phyloP scores from a whole-genome alignment of 2,113 vertebrate genomes.

The Thamnophis sirtalis region DNA sequence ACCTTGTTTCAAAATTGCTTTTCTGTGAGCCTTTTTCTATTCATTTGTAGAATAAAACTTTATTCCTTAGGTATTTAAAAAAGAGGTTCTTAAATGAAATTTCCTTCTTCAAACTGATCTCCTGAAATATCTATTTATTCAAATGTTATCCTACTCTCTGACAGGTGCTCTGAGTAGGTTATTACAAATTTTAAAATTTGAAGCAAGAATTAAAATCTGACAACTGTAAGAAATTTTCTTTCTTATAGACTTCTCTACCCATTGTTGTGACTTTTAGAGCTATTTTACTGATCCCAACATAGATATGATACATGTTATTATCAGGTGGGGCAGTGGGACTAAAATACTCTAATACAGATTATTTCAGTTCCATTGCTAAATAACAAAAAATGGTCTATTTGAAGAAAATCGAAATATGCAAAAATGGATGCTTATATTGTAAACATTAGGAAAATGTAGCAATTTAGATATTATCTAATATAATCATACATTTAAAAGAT shows the following conservation, averaged over 20 bases:
- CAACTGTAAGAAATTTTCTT: neutral
- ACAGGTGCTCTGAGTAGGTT: neutral
- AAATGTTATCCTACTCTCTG: neutral
- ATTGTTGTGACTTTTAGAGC: neutral
- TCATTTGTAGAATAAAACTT: neutral
- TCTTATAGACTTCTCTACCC: neutral
- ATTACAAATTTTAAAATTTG: neutral
- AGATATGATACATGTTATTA: neutral
- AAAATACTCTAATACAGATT: neutral
- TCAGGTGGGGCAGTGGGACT: neutral
- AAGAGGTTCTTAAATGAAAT: neutral
- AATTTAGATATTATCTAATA: accelerated
- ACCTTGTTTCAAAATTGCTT: neutral
- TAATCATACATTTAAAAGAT: neutral
- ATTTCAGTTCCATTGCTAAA: neutral
- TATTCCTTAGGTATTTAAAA: neutral
- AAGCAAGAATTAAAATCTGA: neutral
- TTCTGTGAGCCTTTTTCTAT: neutral
- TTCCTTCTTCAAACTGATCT: accelerated
- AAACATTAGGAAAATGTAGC: neutral
- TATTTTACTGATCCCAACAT: neutral
- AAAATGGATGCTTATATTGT: neutral
- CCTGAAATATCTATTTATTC: neutral
- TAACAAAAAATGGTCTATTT: neutral
- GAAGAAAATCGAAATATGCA: neutral